phyloP scores from a whole-genome alignment of 2,113 vertebrate species.

The Oreochromis aureus region DNA sequence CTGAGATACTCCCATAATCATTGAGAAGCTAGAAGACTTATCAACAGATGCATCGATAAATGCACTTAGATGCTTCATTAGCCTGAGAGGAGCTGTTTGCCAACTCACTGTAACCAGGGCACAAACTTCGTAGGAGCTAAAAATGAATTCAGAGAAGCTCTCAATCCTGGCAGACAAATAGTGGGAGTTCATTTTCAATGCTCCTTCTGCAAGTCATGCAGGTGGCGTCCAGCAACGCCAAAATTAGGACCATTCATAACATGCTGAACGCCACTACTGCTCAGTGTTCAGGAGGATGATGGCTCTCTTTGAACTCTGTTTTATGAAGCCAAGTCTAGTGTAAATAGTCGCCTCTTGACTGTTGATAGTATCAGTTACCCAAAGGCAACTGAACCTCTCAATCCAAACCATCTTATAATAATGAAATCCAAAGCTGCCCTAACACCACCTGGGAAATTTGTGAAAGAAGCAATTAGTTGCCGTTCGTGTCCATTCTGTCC shows the following conservation, averaged over 20 bases:
- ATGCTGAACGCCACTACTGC: not conserved
- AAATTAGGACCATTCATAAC: not conserved
- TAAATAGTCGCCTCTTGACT: not conserved
- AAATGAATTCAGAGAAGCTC: not conserved
- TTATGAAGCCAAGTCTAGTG: not conserved
- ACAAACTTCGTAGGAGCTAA: not conserved
- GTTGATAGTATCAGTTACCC: not conserved
- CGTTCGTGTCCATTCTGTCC: fast-evolving
- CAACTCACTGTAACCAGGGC: not conserved
- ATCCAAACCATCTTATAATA: not conserved
- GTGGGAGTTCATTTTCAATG: not conserved
- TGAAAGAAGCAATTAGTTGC: not conserved
- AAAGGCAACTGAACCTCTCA: not conserved
- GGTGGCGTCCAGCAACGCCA: not conserved
- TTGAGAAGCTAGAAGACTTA: not conserved
- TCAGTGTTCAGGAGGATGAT: not conserved
- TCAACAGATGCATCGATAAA: not conserved
- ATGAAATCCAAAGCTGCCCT: not conserved
- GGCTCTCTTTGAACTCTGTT: not conserved
- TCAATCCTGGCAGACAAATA: not conserved
- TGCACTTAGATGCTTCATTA: not conserved
- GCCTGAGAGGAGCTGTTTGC: not conserved
- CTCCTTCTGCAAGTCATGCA: not conserved
- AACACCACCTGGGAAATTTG: not conserved
- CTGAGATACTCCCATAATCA: not conserved